These are phyloP conservation scores for Ophion ellenae DNA, from an alignment of 2,888 invertebrate species.

Conservation along the genomic window DNA sequence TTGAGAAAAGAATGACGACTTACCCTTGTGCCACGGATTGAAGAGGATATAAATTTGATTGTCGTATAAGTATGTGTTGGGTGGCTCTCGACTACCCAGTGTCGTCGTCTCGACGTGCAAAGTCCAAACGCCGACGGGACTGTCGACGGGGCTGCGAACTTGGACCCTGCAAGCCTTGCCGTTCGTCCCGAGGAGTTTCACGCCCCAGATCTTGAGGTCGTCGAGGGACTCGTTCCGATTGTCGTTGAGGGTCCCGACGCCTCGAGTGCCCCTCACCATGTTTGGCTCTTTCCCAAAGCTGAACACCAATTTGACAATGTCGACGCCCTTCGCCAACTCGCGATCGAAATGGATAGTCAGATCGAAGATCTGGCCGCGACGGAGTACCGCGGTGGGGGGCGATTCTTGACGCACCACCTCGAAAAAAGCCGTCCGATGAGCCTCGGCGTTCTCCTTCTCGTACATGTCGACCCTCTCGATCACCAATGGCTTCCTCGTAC, in stretches of 20 bases:
- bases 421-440: slow-evolving; percentile 89
- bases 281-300: slow-evolving; percentile 86
- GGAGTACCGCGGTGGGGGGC: too few relatives aligned
- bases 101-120: slow-evolving; percentile 87
- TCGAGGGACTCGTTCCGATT: slow-evolving; percentile 72
- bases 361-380: slow-evolving; percentile 90
- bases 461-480: slow-evolving; percentile 88
- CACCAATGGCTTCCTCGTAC: slow-evolving; percentile 84
- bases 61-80: slow-evolving; percentile 86
- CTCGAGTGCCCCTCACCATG: slow-evolving; percentile 85
- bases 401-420: too few relatives aligned
- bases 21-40: slow-evolving; percentile 93
- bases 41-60: slow-evolving; percentile 91
- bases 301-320: slow-evolving; percentile 88
- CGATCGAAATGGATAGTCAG: slow-evolving; percentile 88
- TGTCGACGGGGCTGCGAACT: slow-evolving; percentile 88
- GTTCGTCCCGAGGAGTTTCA: slow-evolving; percentile 78
- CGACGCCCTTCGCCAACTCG: slow-evolving; percentile 86
- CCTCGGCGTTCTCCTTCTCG: slow-evolving; percentile 88
- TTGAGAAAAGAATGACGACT: slow-evolving; percentile 40
- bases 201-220: slow-evolving; percentile 83
- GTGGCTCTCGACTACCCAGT: slow-evolving; percentile 81
- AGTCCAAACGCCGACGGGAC: slow-evolving; percentile 89
- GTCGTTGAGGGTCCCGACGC: slow-evolving; percentile 81
- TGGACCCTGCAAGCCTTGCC: slow-evolving; percentile 82